Evolutionary conservation across 2,797 vertebrate species (phyloP).

Genomic region (Furcifer pardalis): DNA sequence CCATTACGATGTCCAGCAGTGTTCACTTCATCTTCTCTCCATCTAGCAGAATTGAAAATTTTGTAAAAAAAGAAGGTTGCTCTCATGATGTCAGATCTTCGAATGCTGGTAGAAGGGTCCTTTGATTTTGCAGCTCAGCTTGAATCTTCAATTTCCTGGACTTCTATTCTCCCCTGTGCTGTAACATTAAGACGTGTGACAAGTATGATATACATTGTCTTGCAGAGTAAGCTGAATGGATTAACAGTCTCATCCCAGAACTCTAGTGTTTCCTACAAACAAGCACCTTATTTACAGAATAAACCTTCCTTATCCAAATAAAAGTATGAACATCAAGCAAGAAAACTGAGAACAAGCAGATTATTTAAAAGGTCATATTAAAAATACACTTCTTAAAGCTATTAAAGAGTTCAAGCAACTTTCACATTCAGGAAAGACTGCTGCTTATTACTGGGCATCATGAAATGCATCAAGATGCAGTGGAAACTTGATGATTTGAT

Average conservation of each 20-base stretch:
- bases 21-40: constrained; percentile 69
- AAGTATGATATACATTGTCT: constrained; percentile 71
- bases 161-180: constrained; percentile 67
- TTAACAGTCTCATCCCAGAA: constrained; percentile 73
- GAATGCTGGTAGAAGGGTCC: constrained; percentile 64
- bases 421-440: constrained; percentile 2
- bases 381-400: background rate
- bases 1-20: constrained; percentile 71
- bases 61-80: constrained; percentile 59
- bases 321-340: constrained; percentile 32
- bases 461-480: constrained; percentile 1
- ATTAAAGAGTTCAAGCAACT: background rate
- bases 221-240: constrained; percentile 64
- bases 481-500: background rate
- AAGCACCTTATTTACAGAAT: constrained; percentile 67
- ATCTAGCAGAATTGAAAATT: constrained; percentile 72
- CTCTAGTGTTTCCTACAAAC: constrained; percentile 61
- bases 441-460: background rate
- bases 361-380: constrained; percentile 37
- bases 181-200: constrained; percentile 69
- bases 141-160: constrained; percentile 76
- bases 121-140: constrained; percentile 75
- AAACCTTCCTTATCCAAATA: constrained; percentile 57
- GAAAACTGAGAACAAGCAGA: constrained; percentile 59
- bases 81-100: constrained; percentile 78